Base-by-base conservation (phyloP, 2,113 vertebrate genomes). In the Monopterus albus region DNA sequence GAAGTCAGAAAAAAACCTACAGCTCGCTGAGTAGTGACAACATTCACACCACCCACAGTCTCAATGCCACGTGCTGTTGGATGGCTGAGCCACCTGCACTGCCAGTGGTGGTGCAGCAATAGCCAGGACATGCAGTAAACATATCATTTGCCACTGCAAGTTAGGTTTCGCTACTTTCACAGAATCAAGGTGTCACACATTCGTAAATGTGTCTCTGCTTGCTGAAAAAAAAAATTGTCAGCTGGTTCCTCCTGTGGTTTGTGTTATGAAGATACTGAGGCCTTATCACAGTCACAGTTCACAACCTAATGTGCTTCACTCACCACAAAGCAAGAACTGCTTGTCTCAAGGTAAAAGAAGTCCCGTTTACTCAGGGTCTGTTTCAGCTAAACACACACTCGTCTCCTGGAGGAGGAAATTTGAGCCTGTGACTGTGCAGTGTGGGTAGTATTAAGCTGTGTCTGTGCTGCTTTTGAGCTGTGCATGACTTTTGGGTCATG, bases 21-120 rank as follows among this genome's bases (percentile, higher is more conserved):
- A 66, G 40, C 72, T 79, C 6, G 15, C 38, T 46, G 43, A 78
- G 13, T 65, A 75, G 53, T 55, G 69, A 75, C 36, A 72, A 38
- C 28, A 28, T 60, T 82, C 57, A 68, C 85, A 77, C 67, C 42
- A 3, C 73, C 71, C 56, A 65, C 76, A 59, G 49, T n/a, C 35
- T 50, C 50, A 40, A 28, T 14, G 4, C 28, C 21, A 31, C 18
- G 2, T 66, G 65, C 45, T 79, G 28, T 28, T 75, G 60, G 66
- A 71, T 49, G n/a, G 39, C 21, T 40, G 40, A 79, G 59, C 59
- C 70, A 70, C 59, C 61, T 79, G 65, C 29, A 49, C 53, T 36
- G 57, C 58, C 72, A 75, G 64, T 59, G 51, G 78, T 63, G 62
- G 57, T 33, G 60, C 52, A 65, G 35, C 23, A 50, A 42, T 40